A percentile compares a stretch with the other conserved stretches of the same genome.
These are phyloP conservation scores for Cryptophagus acutangulus DNA, from an alignment of 2,888 invertebrate genomes.

Conservation along the genomic window DNA sequence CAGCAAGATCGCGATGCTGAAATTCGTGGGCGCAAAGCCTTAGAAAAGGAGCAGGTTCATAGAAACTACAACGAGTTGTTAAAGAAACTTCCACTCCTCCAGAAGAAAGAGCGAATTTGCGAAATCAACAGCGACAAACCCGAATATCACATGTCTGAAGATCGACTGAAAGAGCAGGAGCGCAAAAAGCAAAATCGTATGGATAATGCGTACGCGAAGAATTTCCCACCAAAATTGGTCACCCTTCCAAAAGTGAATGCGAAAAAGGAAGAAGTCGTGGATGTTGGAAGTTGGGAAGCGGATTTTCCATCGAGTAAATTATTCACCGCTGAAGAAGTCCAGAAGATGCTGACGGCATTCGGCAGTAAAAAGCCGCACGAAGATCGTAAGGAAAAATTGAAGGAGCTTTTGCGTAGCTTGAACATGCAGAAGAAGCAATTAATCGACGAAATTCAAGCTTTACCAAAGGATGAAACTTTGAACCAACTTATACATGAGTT, in stretches of 20 bases:
- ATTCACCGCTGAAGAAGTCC: conserved; percentile 33
- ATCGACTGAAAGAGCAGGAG: conserved; percentile 46
- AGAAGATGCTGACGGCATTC: conserved; percentile 30
- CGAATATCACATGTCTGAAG: conserved; percentile 46
- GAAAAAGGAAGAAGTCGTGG: conserved; percentile 10
- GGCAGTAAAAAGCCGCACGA: conserved; percentile 24
- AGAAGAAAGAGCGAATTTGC: conserved; percentile 43
- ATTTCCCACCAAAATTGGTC: conserved; percentile 33
- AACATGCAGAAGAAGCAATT: conserved; percentile 43
- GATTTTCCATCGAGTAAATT: conserved; percentile 25
- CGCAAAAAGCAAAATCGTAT: conserved; percentile 50
- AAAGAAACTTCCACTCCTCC: conserved; percentile 46
- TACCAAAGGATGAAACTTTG: conserved; percentile 37
- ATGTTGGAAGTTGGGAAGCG: conserved; percentile 29
- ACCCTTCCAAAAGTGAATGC: conserved; percentile 33
- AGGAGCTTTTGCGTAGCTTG: conserved; percentile 40
- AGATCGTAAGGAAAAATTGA: conserved; percentile 34
- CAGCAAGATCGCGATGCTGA: conserved; percentile 40
- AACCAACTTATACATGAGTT: conserved; percentile 28
- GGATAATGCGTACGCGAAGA: conserved; percentile 51
- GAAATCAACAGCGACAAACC: conserved; percentile 40
- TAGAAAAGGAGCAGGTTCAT: conserved; percentile 50
- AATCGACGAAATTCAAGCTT: conserved; percentile 37
- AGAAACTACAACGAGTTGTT: conserved; percentile 51
- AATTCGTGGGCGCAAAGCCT: conserved; percentile 48